These are phyloP conservation scores for Plecotus auritus DNA, from an alignment of 2,113 vertebrate genomes.

Conservation along the genomic window DNA sequence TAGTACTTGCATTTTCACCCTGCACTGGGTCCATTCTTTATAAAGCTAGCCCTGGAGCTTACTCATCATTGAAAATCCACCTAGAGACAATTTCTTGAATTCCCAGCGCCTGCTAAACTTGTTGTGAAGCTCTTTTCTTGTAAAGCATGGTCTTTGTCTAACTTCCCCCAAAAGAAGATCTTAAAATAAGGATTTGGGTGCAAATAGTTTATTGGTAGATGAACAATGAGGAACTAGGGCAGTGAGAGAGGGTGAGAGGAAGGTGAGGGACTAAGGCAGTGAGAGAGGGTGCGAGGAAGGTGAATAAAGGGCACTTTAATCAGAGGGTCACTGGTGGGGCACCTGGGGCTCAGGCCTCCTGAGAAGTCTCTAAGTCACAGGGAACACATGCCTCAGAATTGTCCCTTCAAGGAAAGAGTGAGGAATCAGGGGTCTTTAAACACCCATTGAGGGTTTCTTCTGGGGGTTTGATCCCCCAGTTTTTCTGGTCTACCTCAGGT, in stretches of 20 bases:
- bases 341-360: neutral
- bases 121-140: neutral
- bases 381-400: neutral
- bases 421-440: neutral
- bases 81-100: neutral
- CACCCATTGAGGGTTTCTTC: neutral
- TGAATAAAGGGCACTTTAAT: accelerated
- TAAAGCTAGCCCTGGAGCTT: neutral
- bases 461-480: neutral
- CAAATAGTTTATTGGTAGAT: neutral
- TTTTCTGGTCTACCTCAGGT: neutral
- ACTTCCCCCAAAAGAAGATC: neutral
- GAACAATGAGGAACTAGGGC: neutral
- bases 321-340: neutral
- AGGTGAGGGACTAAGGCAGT: neutral
- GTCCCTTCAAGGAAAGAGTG: neutral
- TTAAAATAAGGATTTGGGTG: neutral
- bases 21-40: neutral
- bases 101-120: neutral
- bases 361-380: neutral
- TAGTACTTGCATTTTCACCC: neutral
- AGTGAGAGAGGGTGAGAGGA: no score
- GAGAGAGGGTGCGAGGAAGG: no score
- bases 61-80: neutral
- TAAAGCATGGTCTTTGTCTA: neutral